phyloP scores from a whole-genome alignment of 2,113 vertebrate species.

The Rhombomys opimus region DNA sequence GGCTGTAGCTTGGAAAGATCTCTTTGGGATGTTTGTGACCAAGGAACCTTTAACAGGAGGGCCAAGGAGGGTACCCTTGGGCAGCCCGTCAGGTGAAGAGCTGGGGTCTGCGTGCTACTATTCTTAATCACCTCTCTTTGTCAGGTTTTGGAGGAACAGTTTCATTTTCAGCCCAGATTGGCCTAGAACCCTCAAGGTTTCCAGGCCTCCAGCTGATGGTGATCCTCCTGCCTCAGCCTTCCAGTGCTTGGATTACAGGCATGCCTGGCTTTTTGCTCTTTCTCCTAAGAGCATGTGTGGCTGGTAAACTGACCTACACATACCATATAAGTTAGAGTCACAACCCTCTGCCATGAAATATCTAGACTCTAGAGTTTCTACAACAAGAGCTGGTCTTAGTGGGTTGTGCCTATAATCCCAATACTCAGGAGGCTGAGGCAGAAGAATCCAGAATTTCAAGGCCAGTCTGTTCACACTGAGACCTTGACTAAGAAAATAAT shows the following conservation, averaged over 20 bases:
- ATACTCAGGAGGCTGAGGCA: neutral
- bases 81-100: neutral
- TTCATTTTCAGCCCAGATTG: neutral
- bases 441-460: neutral
- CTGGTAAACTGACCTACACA: neutral
- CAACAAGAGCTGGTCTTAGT: neutral
- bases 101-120: neutral
- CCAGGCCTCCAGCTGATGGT: neutral
- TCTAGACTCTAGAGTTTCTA: conserved; percentile 26
- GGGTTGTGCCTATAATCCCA: neutral
- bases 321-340: neutral
- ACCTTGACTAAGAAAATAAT: neutral
- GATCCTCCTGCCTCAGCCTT: neutral
- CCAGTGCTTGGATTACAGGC: neutral
- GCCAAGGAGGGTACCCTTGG: neutral
- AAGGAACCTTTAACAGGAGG: conserved; percentile 25
- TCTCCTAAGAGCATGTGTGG: neutral
- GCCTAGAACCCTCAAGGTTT: neutral
- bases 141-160: neutral
- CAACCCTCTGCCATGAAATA: neutral
- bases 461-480: neutral
- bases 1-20: neutral
- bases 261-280: neutral
- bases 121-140: neutral
- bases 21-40: neutral